Percentiles rank a stretch among this genome's conserved stretches.
phyloP scores from a whole-genome alignment of 2,888 invertebrate species.

The Dryadula phaetusa region DNA sequence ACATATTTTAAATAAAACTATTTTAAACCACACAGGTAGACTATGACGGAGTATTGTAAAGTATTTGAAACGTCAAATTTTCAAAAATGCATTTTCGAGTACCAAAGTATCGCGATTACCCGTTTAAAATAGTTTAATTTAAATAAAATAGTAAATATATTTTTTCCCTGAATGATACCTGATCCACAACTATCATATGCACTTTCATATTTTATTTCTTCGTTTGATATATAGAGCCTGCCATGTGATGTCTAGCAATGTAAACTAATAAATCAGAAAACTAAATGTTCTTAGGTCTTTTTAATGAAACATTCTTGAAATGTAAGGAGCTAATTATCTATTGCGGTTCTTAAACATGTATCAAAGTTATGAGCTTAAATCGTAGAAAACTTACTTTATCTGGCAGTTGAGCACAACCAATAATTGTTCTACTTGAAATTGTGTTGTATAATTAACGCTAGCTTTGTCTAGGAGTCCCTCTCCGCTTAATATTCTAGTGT shows the following conservation, averaged over 20 bases:
- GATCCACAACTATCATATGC: too few species aligned
- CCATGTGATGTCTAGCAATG: not conserved
- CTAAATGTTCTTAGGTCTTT: not conserved
- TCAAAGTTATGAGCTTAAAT: not conserved
- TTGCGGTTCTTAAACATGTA: not conserved
- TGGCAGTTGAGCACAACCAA: slow-evolving; percentile 1
- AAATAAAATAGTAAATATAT: too few species aligned
- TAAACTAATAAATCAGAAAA: not conserved
- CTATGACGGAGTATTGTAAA: too few species aligned
- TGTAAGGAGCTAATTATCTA: not conserved
- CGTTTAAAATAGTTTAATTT: too few species aligned
- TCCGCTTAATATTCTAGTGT: slow-evolving; percentile 6
- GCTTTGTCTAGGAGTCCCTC: slow-evolving; percentile 19
- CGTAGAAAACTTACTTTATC: not conserved
- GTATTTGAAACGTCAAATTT: too few species aligned
- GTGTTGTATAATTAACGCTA: slow-evolving; percentile 7
- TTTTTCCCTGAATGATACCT: too few species aligned
- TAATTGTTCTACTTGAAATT: slow-evolving; percentile 13
- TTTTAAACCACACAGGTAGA: too few species aligned
- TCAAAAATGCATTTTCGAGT: too few species aligned
- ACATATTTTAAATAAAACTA: too few species aligned
- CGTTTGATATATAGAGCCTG: too few species aligned
- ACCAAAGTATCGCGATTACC: too few species aligned
- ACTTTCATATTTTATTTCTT: too few species aligned
- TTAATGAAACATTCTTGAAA: not conserved